These are phyloP conservation scores for Drosophila ogumai DNA, from an alignment of 1,140 invertebrate species.

Conservation along the genomic window DNA sequence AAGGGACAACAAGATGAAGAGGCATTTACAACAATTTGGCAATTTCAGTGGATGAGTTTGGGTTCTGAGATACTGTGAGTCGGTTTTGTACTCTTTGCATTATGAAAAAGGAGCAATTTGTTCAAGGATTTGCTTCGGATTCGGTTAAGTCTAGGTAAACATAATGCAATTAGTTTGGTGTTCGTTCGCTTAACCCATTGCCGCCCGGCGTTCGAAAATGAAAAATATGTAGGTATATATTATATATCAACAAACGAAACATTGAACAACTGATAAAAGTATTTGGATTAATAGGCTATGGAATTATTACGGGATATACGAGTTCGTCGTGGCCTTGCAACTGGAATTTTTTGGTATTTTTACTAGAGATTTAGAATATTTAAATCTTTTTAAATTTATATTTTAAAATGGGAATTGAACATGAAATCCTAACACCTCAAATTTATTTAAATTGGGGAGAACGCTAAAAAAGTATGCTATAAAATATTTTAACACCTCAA, in stretches of 20 bases:
- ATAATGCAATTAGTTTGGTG: conserved; percentile 58
- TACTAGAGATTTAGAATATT: too few relatives aligned
- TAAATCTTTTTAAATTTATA: too few relatives aligned
- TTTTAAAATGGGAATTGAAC: too few relatives aligned
- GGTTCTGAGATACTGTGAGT: conserved; percentile 28
- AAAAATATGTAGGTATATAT: conserved; percentile 7
- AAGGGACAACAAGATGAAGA: conserved; percentile 78
- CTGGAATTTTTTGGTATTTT: neutral
- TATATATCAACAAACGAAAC: conserved; percentile 19
- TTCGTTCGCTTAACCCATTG: conserved; percentile 63
- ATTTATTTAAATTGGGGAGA: too few relatives aligned
- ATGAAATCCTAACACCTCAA: too few relatives aligned
- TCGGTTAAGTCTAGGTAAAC: conserved; percentile 43
- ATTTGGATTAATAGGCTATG: conserved; percentile 4
- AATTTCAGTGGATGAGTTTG: conserved; percentile 46
- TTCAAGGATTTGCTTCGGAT: conserved; percentile 77
- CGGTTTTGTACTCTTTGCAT: conserved; percentile 44
- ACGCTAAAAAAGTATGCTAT: too few relatives aligned
- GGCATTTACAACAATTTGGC: conserved; percentile 65
- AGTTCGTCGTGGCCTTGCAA: neutral
- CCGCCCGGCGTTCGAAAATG: conserved; percentile 73
- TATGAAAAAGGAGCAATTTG: conserved; percentile 79
- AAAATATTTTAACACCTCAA: too few relatives aligned
- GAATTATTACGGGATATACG: conserved; percentile 16
- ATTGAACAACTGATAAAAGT: conserved; percentile 31